Conservation (phyloP, 2,888 invertebrate species). For the Leptinotarsa juncta region DNA sequence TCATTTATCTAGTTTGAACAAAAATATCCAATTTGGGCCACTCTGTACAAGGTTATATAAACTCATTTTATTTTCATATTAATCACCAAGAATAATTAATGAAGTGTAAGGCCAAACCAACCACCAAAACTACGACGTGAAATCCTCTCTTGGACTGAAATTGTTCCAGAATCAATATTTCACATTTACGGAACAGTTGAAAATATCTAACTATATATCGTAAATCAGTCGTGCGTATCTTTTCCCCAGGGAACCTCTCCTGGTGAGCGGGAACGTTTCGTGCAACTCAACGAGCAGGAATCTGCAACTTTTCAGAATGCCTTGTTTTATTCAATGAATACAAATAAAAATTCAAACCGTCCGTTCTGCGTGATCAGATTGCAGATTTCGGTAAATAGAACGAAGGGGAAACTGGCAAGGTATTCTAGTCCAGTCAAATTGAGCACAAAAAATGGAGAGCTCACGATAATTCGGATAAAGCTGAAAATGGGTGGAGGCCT, state of each 20-base stretch:
- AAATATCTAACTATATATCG: slow-evolving; percentile 16
- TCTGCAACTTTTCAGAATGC: slow-evolving; percentile 29
- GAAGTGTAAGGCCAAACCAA: not conserved
- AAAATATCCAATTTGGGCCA: too few relatives aligned
- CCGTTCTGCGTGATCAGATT: slow-evolving; percentile 21
- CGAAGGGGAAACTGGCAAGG: slow-evolving; percentile 3
- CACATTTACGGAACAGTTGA: slow-evolving; percentile 7
- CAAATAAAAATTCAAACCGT: slow-evolving; percentile 31
- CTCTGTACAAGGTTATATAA: too few relatives aligned
- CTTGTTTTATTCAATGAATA: slow-evolving; percentile 34
- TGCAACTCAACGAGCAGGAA: slow-evolving; percentile 30
- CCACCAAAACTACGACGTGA: not conserved
- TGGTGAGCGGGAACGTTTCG: slow-evolving; percentile 18
- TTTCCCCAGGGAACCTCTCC: slow-evolving; percentile 21
- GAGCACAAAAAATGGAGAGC: too few relatives aligned
- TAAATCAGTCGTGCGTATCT: slow-evolving; percentile 23
- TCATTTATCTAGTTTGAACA: too few relatives aligned
- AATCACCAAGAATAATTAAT: too few relatives aligned
- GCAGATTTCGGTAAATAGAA: not conserved
- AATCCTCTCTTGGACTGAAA: not conserved
- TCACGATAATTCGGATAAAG: too few relatives aligned
- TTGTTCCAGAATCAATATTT: not conserved
- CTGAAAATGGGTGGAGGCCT: too few relatives aligned
- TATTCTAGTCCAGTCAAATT: not conserved
- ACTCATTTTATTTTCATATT: too few relatives aligned